Evolutionary conservation across 2,797 vertebrate genomes (phyloP).

Genomic region (Malurus leucopterus): DNA sequence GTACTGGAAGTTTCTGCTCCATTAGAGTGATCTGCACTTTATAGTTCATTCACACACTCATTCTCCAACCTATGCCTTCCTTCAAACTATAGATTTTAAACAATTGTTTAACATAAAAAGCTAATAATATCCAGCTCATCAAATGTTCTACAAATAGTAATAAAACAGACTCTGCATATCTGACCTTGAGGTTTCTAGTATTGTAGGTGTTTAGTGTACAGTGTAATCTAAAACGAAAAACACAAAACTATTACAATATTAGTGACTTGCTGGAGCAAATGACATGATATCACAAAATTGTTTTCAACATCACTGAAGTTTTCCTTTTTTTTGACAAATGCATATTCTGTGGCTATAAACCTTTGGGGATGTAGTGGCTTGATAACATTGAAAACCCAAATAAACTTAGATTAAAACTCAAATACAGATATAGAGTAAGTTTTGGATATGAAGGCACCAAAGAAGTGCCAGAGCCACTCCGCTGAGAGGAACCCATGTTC

Average conservation of each 20-base stretch:
- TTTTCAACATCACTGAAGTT: neutral
- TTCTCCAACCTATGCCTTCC: neutral
- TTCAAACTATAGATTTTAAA: neutral
- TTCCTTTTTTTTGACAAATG: neutral
- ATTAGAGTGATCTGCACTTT: neutral
- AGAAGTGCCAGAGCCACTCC: neutral
- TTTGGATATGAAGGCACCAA: neutral
- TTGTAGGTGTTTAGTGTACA: neutral
- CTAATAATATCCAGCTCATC: neutral
- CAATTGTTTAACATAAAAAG: neutral
- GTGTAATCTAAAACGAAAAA: neutral
- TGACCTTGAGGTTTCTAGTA: neutral
- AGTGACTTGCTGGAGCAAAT: neutral
- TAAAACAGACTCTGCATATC: neutral
- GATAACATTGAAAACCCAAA: neutral
- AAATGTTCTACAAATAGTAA: neutral
- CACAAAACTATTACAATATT: neutral
- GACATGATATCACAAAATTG: neutral
- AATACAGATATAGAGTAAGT: neutral
- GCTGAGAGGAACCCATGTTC: neutral
- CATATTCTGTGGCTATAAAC: neutral
- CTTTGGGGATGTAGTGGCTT: neutral
- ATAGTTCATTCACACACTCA: neutral
- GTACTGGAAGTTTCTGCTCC: neutral
- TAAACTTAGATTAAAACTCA: neutral